These are phyloP conservation scores for Euwallacea similis DNA, from an alignment of 1,140 invertebrate species.

Conservation along the genomic window DNA sequence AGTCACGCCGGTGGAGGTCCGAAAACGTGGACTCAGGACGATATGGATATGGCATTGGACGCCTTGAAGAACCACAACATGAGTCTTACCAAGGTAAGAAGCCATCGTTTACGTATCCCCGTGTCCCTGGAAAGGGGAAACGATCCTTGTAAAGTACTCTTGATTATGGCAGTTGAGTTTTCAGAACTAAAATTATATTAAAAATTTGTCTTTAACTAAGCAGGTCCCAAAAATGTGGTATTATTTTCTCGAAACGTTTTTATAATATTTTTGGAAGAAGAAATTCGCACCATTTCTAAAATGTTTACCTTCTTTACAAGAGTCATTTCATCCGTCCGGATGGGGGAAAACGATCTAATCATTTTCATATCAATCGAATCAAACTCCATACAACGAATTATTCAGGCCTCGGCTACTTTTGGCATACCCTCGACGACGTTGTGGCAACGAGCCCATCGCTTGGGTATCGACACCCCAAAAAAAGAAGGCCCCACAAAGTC, in stretches of 20 bases:
- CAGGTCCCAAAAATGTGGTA: too few species aligned
- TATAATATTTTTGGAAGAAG: too few species aligned
- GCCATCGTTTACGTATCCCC: neutral
- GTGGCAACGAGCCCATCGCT: slow-evolving; percentile 83
- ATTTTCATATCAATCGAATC: too few species aligned
- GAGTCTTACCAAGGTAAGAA: slow-evolving; percentile 76
- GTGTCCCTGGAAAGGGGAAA: neutral
- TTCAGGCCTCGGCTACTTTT: slow-evolving; percentile 72
- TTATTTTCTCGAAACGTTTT: too few species aligned
- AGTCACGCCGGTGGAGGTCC: slow-evolving; percentile 62
- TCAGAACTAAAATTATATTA: too few species aligned
- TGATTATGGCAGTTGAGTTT: neutral
- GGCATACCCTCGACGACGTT: slow-evolving; percentile 87
- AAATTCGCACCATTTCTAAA: too few species aligned
- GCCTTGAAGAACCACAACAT: slow-evolving; percentile 81
- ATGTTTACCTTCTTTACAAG: too few species aligned
- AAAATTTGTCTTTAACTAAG: neutral
- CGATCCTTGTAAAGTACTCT: too few species aligned
- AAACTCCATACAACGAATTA: slow-evolving; percentile 3
- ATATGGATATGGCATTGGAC: slow-evolving; percentile 85
- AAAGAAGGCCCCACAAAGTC: slow-evolving; percentile 84
- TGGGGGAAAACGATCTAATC: too few species aligned
- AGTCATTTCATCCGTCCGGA: too few species aligned
- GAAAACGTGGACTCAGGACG: slow-evolving; percentile 84
- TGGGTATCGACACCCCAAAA: slow-evolving; percentile 87